A percentile compares a stretch with the other conserved stretches of the same genome.
phyloP scores from a whole-genome alignment of 2,113 vertebrate species.

The Laticauda colubrina region DNA sequence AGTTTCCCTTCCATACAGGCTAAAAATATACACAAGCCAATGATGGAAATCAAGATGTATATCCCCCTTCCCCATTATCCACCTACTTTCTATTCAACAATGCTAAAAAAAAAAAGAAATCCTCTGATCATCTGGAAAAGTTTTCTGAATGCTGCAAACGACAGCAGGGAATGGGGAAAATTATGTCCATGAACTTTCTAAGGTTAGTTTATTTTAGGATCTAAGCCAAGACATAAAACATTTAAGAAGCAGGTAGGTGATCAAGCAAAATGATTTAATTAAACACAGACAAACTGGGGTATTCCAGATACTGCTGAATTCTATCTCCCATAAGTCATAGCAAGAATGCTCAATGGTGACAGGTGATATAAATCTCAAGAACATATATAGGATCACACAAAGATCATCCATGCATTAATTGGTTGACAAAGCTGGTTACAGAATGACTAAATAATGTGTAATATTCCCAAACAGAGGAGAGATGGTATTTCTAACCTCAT shows the following conservation, averaged over 20 bases:
- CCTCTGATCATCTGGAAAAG: not conserved
- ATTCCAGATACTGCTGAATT: not conserved
- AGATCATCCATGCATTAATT: not conserved
- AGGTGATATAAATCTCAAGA: not conserved
- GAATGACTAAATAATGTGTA: not conserved
- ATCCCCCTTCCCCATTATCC: not conserved
- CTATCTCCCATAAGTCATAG: not conserved
- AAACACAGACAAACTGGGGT: not conserved
- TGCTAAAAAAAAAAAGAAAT: not conserved
- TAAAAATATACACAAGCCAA: not conserved
- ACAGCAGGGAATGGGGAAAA: not conserved
- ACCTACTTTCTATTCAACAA: not conserved
- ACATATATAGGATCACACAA: not conserved
- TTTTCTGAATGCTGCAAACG: not conserved
- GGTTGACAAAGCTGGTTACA: not conserved
- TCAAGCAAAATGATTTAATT: not conserved
- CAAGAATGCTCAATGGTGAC: not conserved
- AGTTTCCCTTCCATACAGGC: not conserved
- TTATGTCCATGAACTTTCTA: not conserved
- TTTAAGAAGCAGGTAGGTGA: not conserved
- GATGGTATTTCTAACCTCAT: constrained; percentile 76
- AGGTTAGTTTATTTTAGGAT: not conserved
- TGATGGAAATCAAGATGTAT: not conserved
- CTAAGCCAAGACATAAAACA: not conserved
- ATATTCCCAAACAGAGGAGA: not conserved